Evolutionary conservation across 2,113 vertebrate species (phyloP), one percentile per base, ranked within the genome.

Genomic region (Hymenochirus boettgeri): DNA sequence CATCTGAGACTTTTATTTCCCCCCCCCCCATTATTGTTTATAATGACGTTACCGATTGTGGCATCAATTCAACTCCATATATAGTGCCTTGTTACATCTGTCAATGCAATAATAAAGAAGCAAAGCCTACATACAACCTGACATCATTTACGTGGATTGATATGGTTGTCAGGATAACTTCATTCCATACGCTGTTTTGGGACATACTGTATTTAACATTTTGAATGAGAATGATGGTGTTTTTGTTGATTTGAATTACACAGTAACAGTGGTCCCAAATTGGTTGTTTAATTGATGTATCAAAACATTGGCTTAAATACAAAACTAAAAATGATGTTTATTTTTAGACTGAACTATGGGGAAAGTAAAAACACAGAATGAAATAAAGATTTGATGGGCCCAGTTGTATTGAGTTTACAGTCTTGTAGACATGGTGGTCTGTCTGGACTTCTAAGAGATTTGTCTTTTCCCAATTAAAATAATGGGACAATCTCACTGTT

Each of bases 381-480:
- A n/a, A n/a, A n/a, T n/a, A n/a, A n/a, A 35, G 33, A 13, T 9
- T 13, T 35, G 33, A 13, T 1, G 33, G 15, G 33, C 33, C 15
- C 33, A 1, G 33, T 35, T 19, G 4, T n/a, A 11, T 53, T 6
- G n/a, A n/a, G 4, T 18, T 50, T 45, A 5, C 61, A 17, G 18
- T 39, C 27, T 27, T 37, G 53, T 25, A 51, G 23, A 25, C 29
- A 50, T 63, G 48, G 37, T 52, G 21, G 51, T 35, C 29, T 62
- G 39, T 62, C 39, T 53, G n/a, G 51, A 35, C 48, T 42, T 55
- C 5, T 29, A 23, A 22, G 42, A 53, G 50, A 54, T 17, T 25
- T 54, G 51, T 63, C 61, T 63, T 19, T 18, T 21, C 53, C 42
- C 39, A 19, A 17, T 35, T 18, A 12, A 42, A 9, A 27, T 26